Evolutionary conservation across 2,113 vertebrate genomes (phyloP).

Genomic region (Clinocottus analis): DNA sequence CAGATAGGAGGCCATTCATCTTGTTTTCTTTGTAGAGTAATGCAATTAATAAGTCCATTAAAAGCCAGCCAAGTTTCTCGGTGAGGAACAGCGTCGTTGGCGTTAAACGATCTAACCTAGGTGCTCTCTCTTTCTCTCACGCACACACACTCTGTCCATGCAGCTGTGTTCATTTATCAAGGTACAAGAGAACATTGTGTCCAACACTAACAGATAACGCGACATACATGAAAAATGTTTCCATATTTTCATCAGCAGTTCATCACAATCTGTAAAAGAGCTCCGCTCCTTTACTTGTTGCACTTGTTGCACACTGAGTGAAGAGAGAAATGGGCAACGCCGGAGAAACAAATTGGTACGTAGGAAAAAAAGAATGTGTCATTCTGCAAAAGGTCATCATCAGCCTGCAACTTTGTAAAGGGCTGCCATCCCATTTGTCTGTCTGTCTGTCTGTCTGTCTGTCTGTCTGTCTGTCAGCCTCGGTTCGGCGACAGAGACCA

Average conservation of each 20-base stretch:
- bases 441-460: background rate
- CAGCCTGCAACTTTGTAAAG: conserved; percentile 10
- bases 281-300: background rate
- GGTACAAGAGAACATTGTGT: conserved; percentile 40
- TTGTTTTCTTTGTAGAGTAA: conserved; percentile 75
- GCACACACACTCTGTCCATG: conserved; percentile 36
- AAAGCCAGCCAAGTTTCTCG: conserved; percentile 65
- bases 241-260: conserved; percentile 9
- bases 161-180: conserved; percentile 25
- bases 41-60: conserved; percentile 78
- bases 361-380: conserved; percentile 1
- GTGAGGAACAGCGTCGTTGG: conserved; percentile 51
- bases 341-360: background rate
- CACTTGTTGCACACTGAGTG: background rate
- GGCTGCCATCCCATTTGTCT: conserved; percentile 25
- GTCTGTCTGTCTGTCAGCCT: conserved; percentile 13
- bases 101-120: conserved; percentile 54
- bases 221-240: background rate
- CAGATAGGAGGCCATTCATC: conserved; percentile 76
- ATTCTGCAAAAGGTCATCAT: conserved; percentile 52
- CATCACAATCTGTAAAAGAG: background rate
- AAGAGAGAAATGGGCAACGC: background rate
- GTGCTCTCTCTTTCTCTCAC: conserved; percentile 29
- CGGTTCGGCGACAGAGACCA: conserved; percentile 52
- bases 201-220: conserved; percentile 33